A percentile compares a stretch with the other conserved stretches of the same genome.
phyloP scores from a whole-genome alignment of 1,140 invertebrate species.

The Phymastichus coffea region DNA sequence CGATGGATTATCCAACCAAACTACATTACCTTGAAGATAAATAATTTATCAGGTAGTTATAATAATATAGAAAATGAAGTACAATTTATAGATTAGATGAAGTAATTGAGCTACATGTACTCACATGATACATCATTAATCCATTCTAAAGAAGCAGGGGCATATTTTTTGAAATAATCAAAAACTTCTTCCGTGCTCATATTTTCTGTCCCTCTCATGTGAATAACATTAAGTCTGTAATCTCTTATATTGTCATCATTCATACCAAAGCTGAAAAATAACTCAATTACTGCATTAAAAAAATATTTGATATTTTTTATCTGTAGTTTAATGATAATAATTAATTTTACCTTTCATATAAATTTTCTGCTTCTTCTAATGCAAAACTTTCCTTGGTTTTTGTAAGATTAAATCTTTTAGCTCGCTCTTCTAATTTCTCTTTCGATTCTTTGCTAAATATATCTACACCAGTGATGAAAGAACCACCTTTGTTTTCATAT shows the following conservation, averaged over 20 bases:
- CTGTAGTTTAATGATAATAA: constrained; percentile 5
- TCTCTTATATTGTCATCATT: constrained; percentile 61
- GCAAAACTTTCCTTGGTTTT: constrained; percentile 56
- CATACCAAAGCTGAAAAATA: constrained; percentile 64
- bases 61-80: not conserved
- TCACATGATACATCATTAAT: constrained; percentile 76
- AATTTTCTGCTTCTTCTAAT: constrained; percentile 62
- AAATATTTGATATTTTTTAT: constrained; percentile 9
- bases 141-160: constrained; percentile 76
- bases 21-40: constrained; percentile 67
- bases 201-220: constrained; percentile 72
- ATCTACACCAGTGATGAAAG: constrained; percentile 61
- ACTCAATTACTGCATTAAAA: no score
- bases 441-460: constrained; percentile 65
- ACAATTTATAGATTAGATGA: not conserved
- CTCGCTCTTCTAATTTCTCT: constrained; percentile 66
- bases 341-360: constrained; percentile 58
- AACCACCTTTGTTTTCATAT: constrained; percentile 54
- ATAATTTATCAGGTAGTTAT: constrained; percentile 6
- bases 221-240: constrained; percentile 70
- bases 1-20: constrained; percentile 71
- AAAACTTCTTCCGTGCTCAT: constrained; percentile 78
- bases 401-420: constrained; percentile 68
- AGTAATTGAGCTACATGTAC: constrained; percentile 25
- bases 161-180: constrained; percentile 74